A percentile compares a stretch with the other conserved stretches of the same genome.
phyloP scores from a whole-genome alignment of 2,113 vertebrate species.

The Puffinus mauretanicus region DNA sequence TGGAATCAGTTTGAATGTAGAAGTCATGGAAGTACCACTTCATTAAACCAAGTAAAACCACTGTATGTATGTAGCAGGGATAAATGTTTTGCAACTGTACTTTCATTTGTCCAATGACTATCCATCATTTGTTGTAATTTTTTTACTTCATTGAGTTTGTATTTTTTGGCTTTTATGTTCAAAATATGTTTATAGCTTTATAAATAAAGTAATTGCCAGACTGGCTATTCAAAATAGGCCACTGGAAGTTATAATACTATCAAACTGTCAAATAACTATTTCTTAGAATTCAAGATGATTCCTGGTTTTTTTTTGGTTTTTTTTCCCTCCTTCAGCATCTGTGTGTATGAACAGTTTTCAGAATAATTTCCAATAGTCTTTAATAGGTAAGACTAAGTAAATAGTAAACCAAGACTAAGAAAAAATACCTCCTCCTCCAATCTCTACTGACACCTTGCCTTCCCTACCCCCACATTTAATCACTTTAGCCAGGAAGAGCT shows the following conservation, averaged over 20 bases:
- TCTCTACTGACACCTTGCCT: not conserved
- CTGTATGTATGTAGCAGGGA: conserved; percentile 58
- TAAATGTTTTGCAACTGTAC: conserved; percentile 36
- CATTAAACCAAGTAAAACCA: conserved; percentile 34
- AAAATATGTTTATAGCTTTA: conserved; percentile 73
- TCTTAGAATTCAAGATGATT: not conserved
- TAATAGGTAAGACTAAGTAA: not conserved
- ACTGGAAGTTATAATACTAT: conserved; percentile 38
- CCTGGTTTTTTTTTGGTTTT: not conserved
- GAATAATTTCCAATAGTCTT: not conserved
- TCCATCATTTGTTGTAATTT: conserved; percentile 48
- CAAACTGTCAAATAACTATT: not conserved
- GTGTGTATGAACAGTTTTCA: not conserved
- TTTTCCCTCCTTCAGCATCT: not conserved
- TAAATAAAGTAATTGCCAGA: conserved; percentile 72
- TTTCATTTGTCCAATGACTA: conserved; percentile 19
- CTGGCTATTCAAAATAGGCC: conserved; percentile 53
- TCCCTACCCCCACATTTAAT: not conserved
- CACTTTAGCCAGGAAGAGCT: not conserved
- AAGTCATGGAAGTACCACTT: conserved; percentile 49
- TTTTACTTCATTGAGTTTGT: conserved; percentile 58
- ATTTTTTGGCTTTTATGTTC: conserved; percentile 68
- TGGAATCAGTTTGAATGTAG: conserved; percentile 43
- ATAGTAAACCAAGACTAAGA: not conserved
- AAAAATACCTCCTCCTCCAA: not conserved